Evolutionary conservation across 2,797 vertebrate genomes (phyloP).

Genomic region (Kryptopterus vitreolus): DNA sequence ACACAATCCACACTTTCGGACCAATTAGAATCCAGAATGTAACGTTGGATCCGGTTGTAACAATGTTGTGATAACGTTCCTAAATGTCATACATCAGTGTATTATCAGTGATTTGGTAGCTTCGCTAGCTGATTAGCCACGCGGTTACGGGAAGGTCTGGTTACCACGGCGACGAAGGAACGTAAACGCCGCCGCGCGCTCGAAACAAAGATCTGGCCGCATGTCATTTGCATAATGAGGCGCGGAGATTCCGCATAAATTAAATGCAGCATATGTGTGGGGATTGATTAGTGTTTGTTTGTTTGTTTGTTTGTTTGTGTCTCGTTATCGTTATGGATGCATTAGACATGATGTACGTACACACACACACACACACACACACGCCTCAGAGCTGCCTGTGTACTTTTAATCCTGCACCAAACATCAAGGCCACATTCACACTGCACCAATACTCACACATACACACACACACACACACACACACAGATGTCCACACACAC

Average conservation of each 20-base stretch:
- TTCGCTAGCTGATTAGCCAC: neutral
- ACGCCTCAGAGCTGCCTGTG: neutral
- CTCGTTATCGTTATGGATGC: too few species aligned
- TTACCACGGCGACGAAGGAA: neutral
- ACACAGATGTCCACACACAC: neutral
- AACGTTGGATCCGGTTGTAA: too few species aligned
- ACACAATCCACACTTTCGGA: neutral
- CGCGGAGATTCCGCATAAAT: neutral
- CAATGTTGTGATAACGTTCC: neutral
- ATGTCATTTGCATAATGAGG: neutral
- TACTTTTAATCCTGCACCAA: slow-evolving; percentile 41
- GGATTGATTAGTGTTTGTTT: neutral
- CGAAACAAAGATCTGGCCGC: neutral
- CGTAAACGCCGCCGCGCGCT: neutral
- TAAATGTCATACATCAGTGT: too few species aligned
- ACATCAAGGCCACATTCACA: slow-evolving; percentile 30
- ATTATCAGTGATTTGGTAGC: too few species aligned
- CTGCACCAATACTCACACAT: slow-evolving; percentile 15
- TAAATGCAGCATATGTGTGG: neutral
- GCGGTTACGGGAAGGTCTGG: neutral
- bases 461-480: slow-evolving; percentile 13
- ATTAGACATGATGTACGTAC: neutral
- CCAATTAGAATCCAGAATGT: neutral
- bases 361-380: slow-evolving; percentile 1
- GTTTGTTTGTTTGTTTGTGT: neutral